phyloP scores from a whole-genome alignment of 1,140 invertebrate genomes.

The Aphelinus atriplicis region DNA sequence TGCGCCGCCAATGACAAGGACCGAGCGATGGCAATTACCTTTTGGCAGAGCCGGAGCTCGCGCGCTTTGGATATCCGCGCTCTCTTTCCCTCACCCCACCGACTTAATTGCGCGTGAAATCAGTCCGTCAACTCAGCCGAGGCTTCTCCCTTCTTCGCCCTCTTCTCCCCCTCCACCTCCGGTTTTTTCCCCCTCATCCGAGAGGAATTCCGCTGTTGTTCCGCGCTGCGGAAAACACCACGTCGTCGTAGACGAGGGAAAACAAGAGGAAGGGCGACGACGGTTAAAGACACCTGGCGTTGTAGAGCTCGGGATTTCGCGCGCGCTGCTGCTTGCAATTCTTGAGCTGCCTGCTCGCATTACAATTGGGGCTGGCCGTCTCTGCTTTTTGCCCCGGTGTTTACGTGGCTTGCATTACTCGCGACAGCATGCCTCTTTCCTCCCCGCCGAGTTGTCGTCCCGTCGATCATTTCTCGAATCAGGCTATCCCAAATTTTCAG shows the following conservation, averaged over 20 bases:
- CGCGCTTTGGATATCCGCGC: conserved; percentile 41
- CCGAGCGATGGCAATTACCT: conserved; percentile 42
- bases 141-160: background rate
- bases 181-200: background rate
- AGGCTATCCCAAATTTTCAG: too few relatives aligned
- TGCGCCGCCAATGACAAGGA: conserved; percentile 22
- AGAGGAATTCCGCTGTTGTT: conserved; percentile 4
- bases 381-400: too few relatives aligned
- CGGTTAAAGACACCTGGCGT: conserved; percentile 7
- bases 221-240: background rate
- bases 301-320: background rate
- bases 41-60: conserved; percentile 36
- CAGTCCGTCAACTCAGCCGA: conserved; percentile 36
- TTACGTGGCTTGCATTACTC: too few relatives aligned
- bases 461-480: too few relatives aligned
- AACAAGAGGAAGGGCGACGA: too few relatives aligned
- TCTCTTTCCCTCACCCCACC: conserved; percentile 14
- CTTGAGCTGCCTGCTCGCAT: background rate
- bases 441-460: too few relatives aligned
- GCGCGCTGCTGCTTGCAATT: background rate
- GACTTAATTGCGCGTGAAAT: conserved; percentile 45
- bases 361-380: too few relatives aligned
- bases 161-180: background rate
- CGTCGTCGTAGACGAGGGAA: background rate
- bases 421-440: too few relatives aligned